Evolutionary conservation across 2,888 invertebrate species (phyloP), one percentile per base, ranked within the genome.

Genomic region (Aphidius colemani): DNA sequence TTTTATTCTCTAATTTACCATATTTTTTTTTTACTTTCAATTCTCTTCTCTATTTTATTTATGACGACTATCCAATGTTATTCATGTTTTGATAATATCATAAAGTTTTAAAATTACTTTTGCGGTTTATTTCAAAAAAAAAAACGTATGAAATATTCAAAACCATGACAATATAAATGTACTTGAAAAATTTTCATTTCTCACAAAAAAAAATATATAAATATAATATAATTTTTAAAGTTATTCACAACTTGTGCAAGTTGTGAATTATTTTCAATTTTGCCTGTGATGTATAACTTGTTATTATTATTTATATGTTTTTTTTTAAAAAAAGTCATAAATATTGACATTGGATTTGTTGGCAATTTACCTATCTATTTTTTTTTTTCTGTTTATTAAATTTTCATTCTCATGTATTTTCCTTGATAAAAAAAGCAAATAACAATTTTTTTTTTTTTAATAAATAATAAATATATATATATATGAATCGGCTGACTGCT

Each of bases 1-100:
- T 67, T 60, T 55, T 62, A 64, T 57, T 69, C 67, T 65, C 63
- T 67, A 64, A 70, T 64, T 70, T 68, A 62, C 62, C 30, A 48
- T 61, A 44, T 64, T 30, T 48, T 59, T 6, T 40, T 9, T 13
- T n/a, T 18, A 10, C 46, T 56, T 11, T 45, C 49, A 49, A 60
- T 64, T 53, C 59, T 44, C 48, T 41, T 10, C 45, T 61, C 63
- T 53, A 40, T 65, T 63, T 46, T 57, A 49, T 57, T 39, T 66
- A 61, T 51, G 50, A 55, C 60, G 66, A 61, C 65, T 60, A 65
- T 67, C 67, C 63, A 66, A 67, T 69, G 64, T 65, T 61, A 66
- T 62, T 61, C 65, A 64, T 59, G 59, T 67, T 51, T 59, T 30
- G n/a, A 60, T 11, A 53, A 60, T 50, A 18, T 50, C 50, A 18